Percentiles rank a stretch among this genome's conserved stretches.
Conservation (phyloP, 2,113 vertebrate genomes). For the Zosterops japonicus region DNA sequence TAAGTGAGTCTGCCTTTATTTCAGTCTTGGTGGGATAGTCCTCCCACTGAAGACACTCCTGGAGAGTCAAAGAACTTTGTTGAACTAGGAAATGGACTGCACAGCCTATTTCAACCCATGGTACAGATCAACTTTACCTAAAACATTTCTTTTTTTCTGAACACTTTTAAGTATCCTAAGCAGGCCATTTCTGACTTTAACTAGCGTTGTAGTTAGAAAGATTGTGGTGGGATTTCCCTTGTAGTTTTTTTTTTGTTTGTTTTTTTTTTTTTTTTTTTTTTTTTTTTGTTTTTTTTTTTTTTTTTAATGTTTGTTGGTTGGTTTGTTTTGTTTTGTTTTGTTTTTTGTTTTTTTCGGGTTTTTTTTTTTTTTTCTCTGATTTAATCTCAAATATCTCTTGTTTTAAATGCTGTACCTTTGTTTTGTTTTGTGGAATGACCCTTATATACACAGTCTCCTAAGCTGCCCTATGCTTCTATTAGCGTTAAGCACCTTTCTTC, state of each 20-base stretch:
- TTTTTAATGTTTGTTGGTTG: too few species aligned
- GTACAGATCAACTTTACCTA: neutral
- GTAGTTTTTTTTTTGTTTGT: neutral
- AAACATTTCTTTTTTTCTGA: neutral
- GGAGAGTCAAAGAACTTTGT: neutral
- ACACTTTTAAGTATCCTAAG: neutral
- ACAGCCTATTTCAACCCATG: rapidly evolving
- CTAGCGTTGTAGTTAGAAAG: neutral
- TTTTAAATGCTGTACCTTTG: neutral
- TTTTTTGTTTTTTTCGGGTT: too few species aligned
- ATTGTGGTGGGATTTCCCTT: neutral
- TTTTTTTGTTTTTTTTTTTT: too few species aligned
- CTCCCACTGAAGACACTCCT: neutral
- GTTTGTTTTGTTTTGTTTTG: too few species aligned
- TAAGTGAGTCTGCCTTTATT: neutral
- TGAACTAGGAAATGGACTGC: neutral
- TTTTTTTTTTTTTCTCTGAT: neutral
- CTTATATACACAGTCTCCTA: neutral
- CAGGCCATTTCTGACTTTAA: neutral
- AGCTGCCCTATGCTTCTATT: neutral
- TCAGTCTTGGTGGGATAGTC: neutral
- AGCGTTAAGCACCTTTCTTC: neutral
- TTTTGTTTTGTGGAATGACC: neutral
- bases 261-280: too few species aligned
- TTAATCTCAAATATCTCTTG: neutral